Evolutionary conservation across 2,888 invertebrate species (phyloP), one percentile per base, ranked within the genome.

Genomic region (Megamerina dolium): DNA sequence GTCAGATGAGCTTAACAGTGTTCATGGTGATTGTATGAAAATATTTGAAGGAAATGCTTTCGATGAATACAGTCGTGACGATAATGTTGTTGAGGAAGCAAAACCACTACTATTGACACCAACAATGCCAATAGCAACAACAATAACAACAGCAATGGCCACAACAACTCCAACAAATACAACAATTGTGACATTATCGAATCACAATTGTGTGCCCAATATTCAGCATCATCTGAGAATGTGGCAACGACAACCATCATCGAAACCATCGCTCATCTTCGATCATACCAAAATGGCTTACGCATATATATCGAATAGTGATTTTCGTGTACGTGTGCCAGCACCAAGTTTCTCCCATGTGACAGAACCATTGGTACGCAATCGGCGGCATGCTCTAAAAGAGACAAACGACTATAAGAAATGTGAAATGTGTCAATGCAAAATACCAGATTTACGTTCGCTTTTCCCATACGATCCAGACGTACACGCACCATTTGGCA

Each of bases 401-500:
- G 52, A 54, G 5, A 44, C 53, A 5, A 9, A 30, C 5, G 46
- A 53, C 6, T 56, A 56, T 31, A 46, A 47, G 17, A 45, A 40
- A 5, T 47, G 37, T 23, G 29, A 16, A 32, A 18, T 23, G 3
- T 12, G n/a, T 8, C 16, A 18, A 3, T 27, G 27, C 13, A 20
- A 34, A 12, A 8, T 20, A 34, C 34, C 34, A 13, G 56, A 56
- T 37, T 45, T 56, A 33, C 50, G 56, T 21, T 9, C 40, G 8
- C 48, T 56, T 3, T 56, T 56, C 20, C 56, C 56, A 2, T 32
- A 46, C 20, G 56, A 56, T 47, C 53, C 54, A 3, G 56, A 56
- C 37, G 56, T 51, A n/a, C 53, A 56, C 47, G 56, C 54, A 2
- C 56, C 56, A 1, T 56, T 56, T 43, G 33, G n/a, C n/a, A n/a